These are phyloP conservation scores for Antheraea mylitta DNA, from an alignment of 1,140 invertebrate species.

Conservation along the genomic window DNA sequence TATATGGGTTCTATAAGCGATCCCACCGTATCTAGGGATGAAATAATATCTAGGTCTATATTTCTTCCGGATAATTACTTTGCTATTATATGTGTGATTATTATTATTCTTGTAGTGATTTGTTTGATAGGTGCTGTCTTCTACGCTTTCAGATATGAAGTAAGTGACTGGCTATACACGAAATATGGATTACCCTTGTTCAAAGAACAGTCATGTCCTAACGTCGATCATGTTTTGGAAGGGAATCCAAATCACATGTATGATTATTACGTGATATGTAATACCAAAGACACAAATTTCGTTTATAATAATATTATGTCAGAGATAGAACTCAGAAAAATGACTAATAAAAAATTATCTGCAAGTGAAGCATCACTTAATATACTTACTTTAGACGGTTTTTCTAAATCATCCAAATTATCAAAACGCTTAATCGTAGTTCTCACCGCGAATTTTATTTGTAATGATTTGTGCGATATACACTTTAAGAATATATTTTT, in stretches of 20 bases:
- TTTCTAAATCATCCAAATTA: conserved; percentile 73
- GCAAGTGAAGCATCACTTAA: conserved; percentile 61
- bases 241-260: conserved; percentile 86
- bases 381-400: conserved; percentile 72
- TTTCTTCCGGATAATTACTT: conserved; percentile 81
- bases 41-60: conserved; percentile 78
- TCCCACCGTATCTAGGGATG: conserved; percentile 81
- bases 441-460: conserved; percentile 74
- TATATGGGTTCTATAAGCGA: conserved; percentile 81
- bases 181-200: conserved; percentile 87
- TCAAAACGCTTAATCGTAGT: conserved; percentile 72
- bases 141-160: conserved; percentile 88
- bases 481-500: conserved; percentile 75
- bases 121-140: conserved; percentile 84
- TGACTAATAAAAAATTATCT: conserved; percentile 61
- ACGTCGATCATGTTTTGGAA: conserved; percentile 78
- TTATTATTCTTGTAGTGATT: conserved; percentile 86
- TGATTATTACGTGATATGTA: conserved; percentile 93
- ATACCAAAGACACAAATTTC: conserved; percentile 90
- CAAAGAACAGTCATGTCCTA: conserved; percentile 77
- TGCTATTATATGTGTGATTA: conserved; percentile 85
- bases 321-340: conserved; percentile 84
- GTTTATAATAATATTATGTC: conserved; percentile 87
- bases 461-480: conserved; percentile 69
- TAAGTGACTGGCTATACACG: conserved; percentile 86